Conservation (phyloP, 2,797 vertebrate genomes). For the Hozukius guyotensis region DNA sequence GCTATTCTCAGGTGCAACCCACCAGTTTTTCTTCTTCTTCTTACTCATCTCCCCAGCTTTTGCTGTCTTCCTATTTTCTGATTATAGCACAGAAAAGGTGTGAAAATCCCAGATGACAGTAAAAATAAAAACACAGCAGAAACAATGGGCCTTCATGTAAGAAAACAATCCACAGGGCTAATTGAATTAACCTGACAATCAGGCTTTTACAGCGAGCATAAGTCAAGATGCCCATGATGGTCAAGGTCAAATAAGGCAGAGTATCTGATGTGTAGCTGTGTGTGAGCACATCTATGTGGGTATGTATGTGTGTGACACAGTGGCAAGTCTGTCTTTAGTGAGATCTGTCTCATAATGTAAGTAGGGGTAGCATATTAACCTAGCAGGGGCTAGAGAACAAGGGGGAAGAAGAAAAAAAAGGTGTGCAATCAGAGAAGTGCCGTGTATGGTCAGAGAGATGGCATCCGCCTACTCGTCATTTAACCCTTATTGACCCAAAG, state of each 20-base stretch:
- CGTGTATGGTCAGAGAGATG: constrained; percentile 18
- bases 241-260: constrained; percentile 33
- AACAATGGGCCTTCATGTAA: not conserved
- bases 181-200: constrained; percentile 30
- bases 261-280: not conserved
- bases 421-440: constrained; percentile 46
- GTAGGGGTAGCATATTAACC: constrained; percentile 22
- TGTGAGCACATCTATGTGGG: not conserved
- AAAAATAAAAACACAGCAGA: not conserved
- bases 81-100: constrained; percentile 4
- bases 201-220: not conserved
- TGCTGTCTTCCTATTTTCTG: not conserved
- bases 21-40: constrained; percentile 3
- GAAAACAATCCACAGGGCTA: not conserved
- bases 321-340: not conserved
- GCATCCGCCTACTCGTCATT: constrained; percentile 20
- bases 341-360: constrained; percentile 31
- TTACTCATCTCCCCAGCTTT: constrained; percentile 7
- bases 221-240: constrained; percentile 12
- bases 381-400: constrained; percentile 13
- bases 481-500: constrained; percentile 40
- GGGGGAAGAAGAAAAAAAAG: constrained; percentile 8
- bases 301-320: constrained; percentile 29
- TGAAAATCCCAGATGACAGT: not conserved
- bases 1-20: constrained; percentile 41